phyloP scores from a whole-genome alignment of 1,140 invertebrate species.

The Ceratitis capitata region DNA sequence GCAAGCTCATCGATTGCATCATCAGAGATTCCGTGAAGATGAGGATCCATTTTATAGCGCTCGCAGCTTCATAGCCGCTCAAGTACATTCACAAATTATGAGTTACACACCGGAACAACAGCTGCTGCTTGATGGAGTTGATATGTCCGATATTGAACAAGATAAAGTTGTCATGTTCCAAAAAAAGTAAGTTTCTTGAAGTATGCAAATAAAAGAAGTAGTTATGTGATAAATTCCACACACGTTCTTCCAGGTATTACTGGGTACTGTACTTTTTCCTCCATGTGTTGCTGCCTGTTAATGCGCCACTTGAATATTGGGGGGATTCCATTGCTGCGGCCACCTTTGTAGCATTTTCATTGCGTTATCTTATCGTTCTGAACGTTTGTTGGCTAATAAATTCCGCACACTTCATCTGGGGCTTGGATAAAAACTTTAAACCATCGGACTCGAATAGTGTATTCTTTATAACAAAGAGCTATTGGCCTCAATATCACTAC shows the following conservation, averaged over 20 bases:
- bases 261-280: conserved; percentile 75
- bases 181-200: conserved; percentile 73
- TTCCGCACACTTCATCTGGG: conserved; percentile 77
- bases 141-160: conserved; percentile 84
- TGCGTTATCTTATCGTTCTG: conserved; percentile 71
- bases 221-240: background rate
- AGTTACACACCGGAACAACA: conserved; percentile 78
- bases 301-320: conserved; percentile 80
- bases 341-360: conserved; percentile 74
- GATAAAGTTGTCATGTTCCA: conserved; percentile 91
- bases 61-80: conserved; percentile 86
- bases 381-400: conserved; percentile 76
- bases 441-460: conserved; percentile 77
- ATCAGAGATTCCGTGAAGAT: conserved; percentile 87
- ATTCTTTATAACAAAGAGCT: conserved; percentile 76
- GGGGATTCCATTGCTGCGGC: conserved; percentile 71
- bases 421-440: conserved; percentile 75
- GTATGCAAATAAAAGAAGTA: background rate
- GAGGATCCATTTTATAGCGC: conserved; percentile 90
- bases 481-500: conserved; percentile 84
- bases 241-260: conserved; percentile 73
- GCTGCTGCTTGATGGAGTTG: conserved; percentile 76
- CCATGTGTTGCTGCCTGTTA: conserved; percentile 76
- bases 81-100: conserved; percentile 77
- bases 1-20: conserved; percentile 87